phyloP scores from a whole-genome alignment of 2,888 invertebrate species.

The Lithophane leautieri region DNA sequence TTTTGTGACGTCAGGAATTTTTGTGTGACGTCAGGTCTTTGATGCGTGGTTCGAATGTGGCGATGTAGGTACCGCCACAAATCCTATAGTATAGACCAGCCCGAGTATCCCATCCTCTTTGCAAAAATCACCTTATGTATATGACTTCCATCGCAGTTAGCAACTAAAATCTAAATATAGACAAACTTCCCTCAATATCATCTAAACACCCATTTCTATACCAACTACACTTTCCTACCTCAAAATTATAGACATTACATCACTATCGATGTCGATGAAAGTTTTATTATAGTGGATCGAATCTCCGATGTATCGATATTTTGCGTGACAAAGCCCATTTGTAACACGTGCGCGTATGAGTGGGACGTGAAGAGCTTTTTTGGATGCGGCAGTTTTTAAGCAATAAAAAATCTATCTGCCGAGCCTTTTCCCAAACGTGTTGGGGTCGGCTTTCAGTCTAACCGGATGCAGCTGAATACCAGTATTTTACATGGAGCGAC shows the following conservation, averaged over 20 bases:
- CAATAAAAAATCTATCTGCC: too few species aligned
- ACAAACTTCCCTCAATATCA: not conserved
- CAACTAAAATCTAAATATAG: not conserved
- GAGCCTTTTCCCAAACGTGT: too few species aligned
- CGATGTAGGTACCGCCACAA: too few species aligned
- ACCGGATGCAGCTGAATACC: too few species aligned
- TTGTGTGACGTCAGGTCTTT: too few species aligned
- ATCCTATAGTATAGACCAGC: not conserved
- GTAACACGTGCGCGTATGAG: constrained; percentile 46
- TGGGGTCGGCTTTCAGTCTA: too few species aligned
- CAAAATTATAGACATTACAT: constrained; percentile 52
- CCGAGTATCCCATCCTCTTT: not conserved
- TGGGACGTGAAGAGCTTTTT: constrained; percentile 29
- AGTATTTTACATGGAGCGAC: too few species aligned
- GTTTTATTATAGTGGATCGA: constrained; percentile 64
- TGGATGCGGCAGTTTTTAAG: constrained; percentile 44
- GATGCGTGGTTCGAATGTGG: too few species aligned
- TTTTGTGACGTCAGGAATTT: too few species aligned
- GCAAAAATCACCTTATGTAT: not conserved
- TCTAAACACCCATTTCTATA: constrained; percentile 5
- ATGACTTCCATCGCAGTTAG: not conserved
- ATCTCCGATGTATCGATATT: constrained; percentile 56
- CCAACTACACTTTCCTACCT: constrained; percentile 50
- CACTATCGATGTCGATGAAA: constrained; percentile 63
- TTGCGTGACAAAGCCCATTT: constrained; percentile 53